Evolutionary conservation across 1,140 invertebrate species (phyloP), one percentile per base, ranked within the genome.

Genomic region (Drosophila melanica): DNA sequence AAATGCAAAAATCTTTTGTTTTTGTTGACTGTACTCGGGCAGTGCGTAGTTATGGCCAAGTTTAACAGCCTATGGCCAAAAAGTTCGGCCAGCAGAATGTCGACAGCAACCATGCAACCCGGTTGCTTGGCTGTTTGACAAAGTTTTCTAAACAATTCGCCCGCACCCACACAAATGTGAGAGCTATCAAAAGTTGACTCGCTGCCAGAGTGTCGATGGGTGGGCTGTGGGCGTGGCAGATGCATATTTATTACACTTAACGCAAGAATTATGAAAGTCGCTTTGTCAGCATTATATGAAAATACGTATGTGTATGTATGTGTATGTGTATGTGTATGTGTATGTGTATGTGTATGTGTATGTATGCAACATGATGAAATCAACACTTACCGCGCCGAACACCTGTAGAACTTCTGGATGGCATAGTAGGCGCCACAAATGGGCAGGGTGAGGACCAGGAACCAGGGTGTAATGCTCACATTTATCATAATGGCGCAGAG

Each of bases 401-500:
- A 93, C 69, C 95, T 93, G 90, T 96, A 97, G 82, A 96, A 94
- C 72, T 94, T 93, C 80, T 96, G 96, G 20, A 96, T 92, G 7
- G 92, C 90, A 81, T 95, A 95, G 90, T 96, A 96, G 64, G 94
- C 91, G 5, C 93, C 70, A 42, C 95, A 93, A 4, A 95, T 95
- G 2, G 95, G 95, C 20, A 96, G 66, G 16, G 95, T 94, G 7
- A 95, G 93, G 1, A 95, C 77, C 16, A 96, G 79, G 64, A 95
- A 96, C 95, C 95, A 96, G 2, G 95, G 95, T 10, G 95, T 95
- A 11, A 96, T 93, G 14, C 94, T 92, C 1, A 94, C 93, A 92
- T 96, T 96, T 9, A 97, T 94, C 10, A 96, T 76, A 62, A 96
- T 94, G 5, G 95, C 95, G 2, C 95, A 96, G 2, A 94, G 90